These are phyloP conservation scores for Callaeas wilsoni DNA, from an alignment of 2,113 vertebrate species.

Conservation along the genomic window DNA sequence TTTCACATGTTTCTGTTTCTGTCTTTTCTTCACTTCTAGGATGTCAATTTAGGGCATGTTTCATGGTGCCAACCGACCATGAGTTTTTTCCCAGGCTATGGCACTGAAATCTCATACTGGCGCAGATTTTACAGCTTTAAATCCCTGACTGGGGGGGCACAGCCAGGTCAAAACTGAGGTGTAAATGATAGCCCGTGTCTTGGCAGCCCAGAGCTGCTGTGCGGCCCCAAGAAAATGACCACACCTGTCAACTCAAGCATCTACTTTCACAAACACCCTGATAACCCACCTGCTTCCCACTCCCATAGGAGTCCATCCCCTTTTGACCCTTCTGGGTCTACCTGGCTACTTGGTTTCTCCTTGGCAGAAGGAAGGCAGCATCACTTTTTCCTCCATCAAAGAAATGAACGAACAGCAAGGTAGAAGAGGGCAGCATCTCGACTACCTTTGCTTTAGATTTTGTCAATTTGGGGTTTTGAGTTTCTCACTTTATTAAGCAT, in stretches of 20 bases:
- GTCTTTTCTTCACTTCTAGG: neutral
- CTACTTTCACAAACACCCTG: neutral
- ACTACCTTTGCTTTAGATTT: neutral
- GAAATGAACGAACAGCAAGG: neutral
- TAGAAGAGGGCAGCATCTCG: neutral
- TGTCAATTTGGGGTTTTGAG: neutral
- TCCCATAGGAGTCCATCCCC: neutral
- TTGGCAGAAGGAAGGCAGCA: neutral
- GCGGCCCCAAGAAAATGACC: neutral
- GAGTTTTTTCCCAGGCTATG: neutral
- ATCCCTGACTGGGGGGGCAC: neutral
- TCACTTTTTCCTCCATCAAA: neutral
- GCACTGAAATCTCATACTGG: neutral
- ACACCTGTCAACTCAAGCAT: neutral
- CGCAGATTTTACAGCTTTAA: neutral
- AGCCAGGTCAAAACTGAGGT: neutral
- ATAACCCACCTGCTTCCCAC: neutral
- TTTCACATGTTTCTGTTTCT: neutral
- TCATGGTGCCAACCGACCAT: neutral
- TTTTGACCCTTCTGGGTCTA: neutral
- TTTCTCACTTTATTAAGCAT: neutral
- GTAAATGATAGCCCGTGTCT: neutral
- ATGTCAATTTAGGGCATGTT: neutral
- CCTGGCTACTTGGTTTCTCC: neutral
- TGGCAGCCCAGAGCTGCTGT: neutral